These are phyloP conservation scores for Callipepla squamata DNA, from an alignment of 2,113 vertebrate species.

Conservation along the genomic window DNA sequence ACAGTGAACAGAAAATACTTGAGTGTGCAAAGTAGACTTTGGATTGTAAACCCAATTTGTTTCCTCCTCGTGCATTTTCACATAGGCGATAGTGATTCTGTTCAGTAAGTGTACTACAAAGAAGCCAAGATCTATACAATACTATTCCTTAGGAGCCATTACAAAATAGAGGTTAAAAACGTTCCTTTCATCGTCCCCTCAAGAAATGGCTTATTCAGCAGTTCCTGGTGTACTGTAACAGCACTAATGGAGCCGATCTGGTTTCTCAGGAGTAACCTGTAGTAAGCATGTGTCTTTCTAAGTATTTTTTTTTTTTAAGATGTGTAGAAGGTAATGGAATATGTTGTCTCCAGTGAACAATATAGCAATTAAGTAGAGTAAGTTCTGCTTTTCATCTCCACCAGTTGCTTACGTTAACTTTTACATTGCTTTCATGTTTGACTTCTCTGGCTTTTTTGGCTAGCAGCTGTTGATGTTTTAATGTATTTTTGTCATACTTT, in stretches of 20 bases:
- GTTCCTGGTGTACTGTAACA: constrained; percentile 26
- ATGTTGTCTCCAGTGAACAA: constrained; percentile 36
- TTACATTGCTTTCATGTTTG: constrained; percentile 27
- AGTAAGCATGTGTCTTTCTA: constrained; percentile 15
- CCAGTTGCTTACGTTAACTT: constrained; percentile 47
- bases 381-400: constrained; percentile 23
- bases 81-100: not conserved
- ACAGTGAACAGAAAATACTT: not conserved
- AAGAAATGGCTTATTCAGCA: constrained; percentile 48
- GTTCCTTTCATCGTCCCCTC: constrained; percentile 40
- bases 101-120: not conserved
- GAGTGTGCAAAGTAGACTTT: not conserved
- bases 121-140: not conserved
- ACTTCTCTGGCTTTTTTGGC: constrained; percentile 27
- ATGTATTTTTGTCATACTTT: constrained; percentile 16
- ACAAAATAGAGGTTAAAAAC: constrained; percentile 30
- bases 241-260: constrained; percentile 43
- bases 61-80: not conserved
- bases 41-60: not conserved
- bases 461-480: constrained; percentile 30
- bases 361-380: not conserved
- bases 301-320: not conserved
- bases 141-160: constrained; percentile 19
- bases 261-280: constrained; percentile 58
- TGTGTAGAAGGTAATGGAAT: constrained; percentile 37